Conservation (phyloP, 2,113 vertebrate genomes). For the Struthio camelus region DNA sequence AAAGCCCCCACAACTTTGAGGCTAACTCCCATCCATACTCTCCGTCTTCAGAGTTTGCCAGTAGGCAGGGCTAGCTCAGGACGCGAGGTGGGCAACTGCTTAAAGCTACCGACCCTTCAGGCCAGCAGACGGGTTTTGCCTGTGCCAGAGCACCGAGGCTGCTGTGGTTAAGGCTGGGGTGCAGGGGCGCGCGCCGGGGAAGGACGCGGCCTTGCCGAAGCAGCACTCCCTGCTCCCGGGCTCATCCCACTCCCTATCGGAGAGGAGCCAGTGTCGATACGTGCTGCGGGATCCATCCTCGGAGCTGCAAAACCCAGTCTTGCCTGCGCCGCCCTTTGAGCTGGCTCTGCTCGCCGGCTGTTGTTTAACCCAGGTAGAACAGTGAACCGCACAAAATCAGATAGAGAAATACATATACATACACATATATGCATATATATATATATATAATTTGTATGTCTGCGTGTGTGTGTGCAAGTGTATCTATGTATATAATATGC, state of each 20-base stretch:
- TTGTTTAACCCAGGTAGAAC: neutral
- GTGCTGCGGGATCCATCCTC: rapidly evolving
- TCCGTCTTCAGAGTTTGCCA: neutral
- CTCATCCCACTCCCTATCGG: neutral
- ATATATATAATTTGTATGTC: neutral
- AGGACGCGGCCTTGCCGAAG: neutral
- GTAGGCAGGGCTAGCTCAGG: neutral
- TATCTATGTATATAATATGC: no score
- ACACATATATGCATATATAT: neutral
- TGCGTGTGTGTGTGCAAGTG: no score
- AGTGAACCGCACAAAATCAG: neutral
- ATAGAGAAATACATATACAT: neutral
- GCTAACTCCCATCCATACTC: neutral
- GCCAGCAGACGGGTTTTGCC: neutral
- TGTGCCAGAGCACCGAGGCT: rapidly evolving
- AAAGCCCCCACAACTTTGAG: neutral
- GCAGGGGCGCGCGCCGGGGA: neutral
- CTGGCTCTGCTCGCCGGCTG: neutral
- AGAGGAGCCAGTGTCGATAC: rapidly evolving
- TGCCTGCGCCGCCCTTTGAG: neutral
- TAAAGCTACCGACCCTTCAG: neutral
- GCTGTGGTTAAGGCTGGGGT: neutral
- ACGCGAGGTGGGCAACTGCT: neutral
- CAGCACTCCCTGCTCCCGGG: neutral
- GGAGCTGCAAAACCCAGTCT: neutral